Conservation (phyloP, 2,888 invertebrate species). For the Polymixis flavicincta region DNA sequence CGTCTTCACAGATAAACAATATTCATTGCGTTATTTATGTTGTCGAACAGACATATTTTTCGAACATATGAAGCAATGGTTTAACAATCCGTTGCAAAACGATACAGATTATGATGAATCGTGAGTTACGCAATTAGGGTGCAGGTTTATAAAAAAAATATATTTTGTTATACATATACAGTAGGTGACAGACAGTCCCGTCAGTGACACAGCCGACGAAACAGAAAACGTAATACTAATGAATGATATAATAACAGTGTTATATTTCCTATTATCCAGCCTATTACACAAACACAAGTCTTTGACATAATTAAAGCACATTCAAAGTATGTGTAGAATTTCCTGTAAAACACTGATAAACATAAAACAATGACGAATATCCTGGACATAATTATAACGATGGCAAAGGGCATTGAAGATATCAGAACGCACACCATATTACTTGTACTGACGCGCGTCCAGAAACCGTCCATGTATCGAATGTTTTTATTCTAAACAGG, state of each 20-base stretch:
- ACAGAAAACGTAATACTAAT: background rate
- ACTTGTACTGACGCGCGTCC: slow-evolving; percentile 19
- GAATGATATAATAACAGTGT: background rate
- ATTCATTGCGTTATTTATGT: too few species aligned
- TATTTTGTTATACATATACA: too few species aligned
- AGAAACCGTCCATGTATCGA: slow-evolving; percentile 28
- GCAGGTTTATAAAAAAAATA: background rate
- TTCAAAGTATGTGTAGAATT: slow-evolving; percentile 32
- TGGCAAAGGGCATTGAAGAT: slow-evolving; percentile 59
- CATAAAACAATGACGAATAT: slow-evolving; percentile 52
- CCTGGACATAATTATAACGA: slow-evolving; percentile 49
- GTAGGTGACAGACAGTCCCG: too few species aligned
- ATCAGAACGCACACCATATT: slow-evolving; percentile 23
- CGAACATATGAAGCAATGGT: too few species aligned
- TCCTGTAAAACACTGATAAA: slow-evolving; percentile 59
- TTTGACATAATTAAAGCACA: slow-evolving; percentile 19
- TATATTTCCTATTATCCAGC: background rate
- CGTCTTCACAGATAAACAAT: too few species aligned
- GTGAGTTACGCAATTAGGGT: too few species aligned
- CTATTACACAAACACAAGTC: slow-evolving; percentile 18
- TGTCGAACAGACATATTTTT: too few species aligned
- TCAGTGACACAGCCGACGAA: too few species aligned
- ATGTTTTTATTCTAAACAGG: slow-evolving; percentile 38
- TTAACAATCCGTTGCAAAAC: too few species aligned
- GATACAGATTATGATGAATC: too few species aligned